A percentile compares a stretch with the other conserved stretches of the same genome.
Conservation (phyloP, 2,888 invertebrate species). For the Drosophila neonasuta region DNA sequence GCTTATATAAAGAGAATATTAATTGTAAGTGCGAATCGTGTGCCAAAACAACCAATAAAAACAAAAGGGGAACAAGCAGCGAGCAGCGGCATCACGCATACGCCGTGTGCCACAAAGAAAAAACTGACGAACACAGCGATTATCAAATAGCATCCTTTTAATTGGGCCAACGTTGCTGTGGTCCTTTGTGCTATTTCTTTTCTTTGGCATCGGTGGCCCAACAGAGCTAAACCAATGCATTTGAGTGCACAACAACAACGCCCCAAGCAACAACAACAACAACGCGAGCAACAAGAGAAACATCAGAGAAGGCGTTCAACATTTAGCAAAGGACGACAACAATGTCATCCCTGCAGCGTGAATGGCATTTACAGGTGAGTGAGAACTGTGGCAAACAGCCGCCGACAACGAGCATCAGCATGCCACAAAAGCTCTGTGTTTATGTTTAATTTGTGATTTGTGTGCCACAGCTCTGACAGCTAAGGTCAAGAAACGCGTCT, state of each 20-base stretch:
- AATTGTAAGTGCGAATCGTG: conserved; percentile 28
- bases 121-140: conserved; percentile 2
- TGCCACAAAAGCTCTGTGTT: background rate
- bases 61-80: background rate
- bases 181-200: conserved; percentile 52
- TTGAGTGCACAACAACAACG: conserved; percentile 83
- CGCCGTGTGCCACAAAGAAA: conserved; percentile 13
- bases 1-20: conserved; percentile 1
- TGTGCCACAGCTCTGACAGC: conserved; percentile 20
- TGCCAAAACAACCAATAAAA: conserved; percentile 46
- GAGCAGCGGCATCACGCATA: conserved; percentile 22
- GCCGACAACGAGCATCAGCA: background rate
- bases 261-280: conserved; percentile 83
- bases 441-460: conserved; percentile 7
- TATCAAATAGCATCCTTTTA: conserved; percentile 18
- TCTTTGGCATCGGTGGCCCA: conserved; percentile 43
- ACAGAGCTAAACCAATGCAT: conserved; percentile 83
- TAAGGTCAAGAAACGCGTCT: conserved; percentile 67
- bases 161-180: conserved; percentile 57
- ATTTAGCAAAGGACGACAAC: conserved; percentile 68
- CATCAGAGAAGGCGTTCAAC: conserved; percentile 69
- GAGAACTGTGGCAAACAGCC: background rate
- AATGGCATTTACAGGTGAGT: conserved; percentile 81
- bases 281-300: conserved; percentile 82
- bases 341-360: conserved; percentile 82